Evolutionary conservation across 2,113 vertebrate species (phyloP).

Genomic region (Corythornis madagascariensis): DNA sequence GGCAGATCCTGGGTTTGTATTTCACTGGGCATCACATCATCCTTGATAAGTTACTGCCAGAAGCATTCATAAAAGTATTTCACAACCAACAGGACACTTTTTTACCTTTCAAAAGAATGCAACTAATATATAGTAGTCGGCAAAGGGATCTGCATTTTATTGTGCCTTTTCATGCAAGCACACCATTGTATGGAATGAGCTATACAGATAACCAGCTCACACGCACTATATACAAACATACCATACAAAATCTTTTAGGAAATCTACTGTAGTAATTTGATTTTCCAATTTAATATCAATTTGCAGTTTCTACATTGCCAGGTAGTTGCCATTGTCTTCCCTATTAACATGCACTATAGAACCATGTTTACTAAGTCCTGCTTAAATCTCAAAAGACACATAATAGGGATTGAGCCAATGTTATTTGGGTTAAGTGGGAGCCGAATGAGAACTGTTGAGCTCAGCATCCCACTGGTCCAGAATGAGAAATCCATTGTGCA

Average conservation of each 20-base stretch:
- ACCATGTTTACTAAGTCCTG: neutral
- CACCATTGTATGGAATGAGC: neutral
- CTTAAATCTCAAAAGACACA: neutral
- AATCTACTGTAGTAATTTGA: neutral
- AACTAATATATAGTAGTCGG: conserved; percentile 33
- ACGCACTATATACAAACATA: neutral
- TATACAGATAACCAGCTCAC: conserved; percentile 13
- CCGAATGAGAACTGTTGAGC: neutral
- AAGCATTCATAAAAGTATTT: conserved; percentile 33
- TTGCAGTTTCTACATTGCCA: conserved; percentile 14
- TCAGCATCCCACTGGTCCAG: neutral
- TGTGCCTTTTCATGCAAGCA: conserved; percentile 35
- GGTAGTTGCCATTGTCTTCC: conserved; percentile 33
- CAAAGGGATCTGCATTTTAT: conserved; percentile 35
- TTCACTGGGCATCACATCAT: conserved; percentile 12
- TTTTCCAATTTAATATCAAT: conserved; percentile 20
- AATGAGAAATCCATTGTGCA: neutral
- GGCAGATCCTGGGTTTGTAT: neutral
- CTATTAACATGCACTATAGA: neutral
- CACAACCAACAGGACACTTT: neutral
- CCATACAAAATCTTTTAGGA: conserved; percentile 35
- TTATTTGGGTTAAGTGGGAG: neutral
- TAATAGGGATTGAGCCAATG: neutral
- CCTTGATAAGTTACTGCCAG: conserved; percentile 1
- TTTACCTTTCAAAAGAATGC: conserved; percentile 33